Evolutionary conservation across 30 jellyfish, hydroid and myxozoan species (phyloP), one percentile per base, ranked within the genome.

Genomic region (Cassiopea andromeda): DNA sequence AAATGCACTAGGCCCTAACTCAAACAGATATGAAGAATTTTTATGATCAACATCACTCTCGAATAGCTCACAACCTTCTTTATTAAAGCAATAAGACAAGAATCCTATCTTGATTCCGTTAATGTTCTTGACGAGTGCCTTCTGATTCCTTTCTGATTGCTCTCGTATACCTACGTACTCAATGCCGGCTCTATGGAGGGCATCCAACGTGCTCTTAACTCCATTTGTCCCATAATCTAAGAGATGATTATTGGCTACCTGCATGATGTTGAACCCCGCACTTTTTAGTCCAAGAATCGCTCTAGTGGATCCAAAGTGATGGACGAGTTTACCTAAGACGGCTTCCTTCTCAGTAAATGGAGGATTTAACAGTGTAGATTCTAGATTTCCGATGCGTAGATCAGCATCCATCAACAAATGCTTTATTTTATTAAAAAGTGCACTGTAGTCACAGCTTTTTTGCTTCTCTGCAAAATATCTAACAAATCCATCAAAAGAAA

Each of bases 21-120:
- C 57, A 60, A 67, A 80, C 17, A 85, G 19, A 43, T 77, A 14
- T 70, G 79, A 7, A 38, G 54, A 70, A 70, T 17, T 43, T 19
- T 70, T 27, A 4, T 27, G n/a, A 18, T 70, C 54, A 43, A 9
- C 54, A 15, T 70, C 38, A 1, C 7, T 10, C 79, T 70, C 79
- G 27, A 16, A 78, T 9, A 71, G 43, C 3, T 81, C 83, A 69
- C 96, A 89, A 1, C 97, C 97, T 27, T 83, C 92, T 27, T 66
- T 60, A 60, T 90, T 86, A 2, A 79, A 92, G 77, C 98, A 94
- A 68, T 94, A 94, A 7, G 96, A 95, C 14, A 94, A 90, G 58
- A 94, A 85, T 1, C 97, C 98, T 19, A 94, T 83, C 66, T 71
- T 90, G n/a, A 94, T 48, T 1, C 98, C 97, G 58, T 94, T 94